Conservation (phyloP, 2,113 vertebrate genomes). For the Tyto alba region DNA sequence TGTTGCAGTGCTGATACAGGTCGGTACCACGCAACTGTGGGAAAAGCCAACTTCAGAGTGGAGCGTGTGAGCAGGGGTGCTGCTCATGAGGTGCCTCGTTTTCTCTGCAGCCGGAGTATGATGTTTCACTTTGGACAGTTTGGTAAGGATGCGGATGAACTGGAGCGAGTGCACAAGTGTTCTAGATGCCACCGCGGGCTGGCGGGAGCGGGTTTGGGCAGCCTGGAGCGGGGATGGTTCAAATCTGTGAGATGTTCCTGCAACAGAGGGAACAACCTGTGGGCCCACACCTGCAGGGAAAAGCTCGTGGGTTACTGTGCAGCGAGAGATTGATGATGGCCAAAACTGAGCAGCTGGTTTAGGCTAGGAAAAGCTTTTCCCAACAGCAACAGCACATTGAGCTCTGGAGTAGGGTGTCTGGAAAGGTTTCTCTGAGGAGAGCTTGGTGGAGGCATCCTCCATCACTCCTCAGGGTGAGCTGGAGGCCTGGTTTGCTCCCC, state of each 20-base stretch:
- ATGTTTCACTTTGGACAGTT: accelerated
- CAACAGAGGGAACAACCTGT: accelerated
- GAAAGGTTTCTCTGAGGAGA: neutral
- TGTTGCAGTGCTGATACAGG: accelerated
- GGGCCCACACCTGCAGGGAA: neutral
- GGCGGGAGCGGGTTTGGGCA: neutral
- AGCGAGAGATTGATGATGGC: accelerated
- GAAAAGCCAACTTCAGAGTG: neutral
- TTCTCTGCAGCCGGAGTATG: neutral
- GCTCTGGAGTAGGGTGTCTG: accelerated
- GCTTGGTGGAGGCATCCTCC: neutral
- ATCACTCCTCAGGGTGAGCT: accelerated
- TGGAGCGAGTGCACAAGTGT: accelerated
- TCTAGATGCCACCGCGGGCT: accelerated
- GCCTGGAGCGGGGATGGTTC: neutral
- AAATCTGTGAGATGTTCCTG: accelerated
- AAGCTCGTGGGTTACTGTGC: neutral
- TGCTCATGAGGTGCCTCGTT: accelerated
- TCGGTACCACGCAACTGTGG: accelerated
- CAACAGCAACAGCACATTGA: accelerated
- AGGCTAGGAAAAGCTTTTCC: neutral
- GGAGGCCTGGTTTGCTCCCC: neutral
- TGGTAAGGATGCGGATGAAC: neutral
- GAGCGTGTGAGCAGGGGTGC: accelerated
- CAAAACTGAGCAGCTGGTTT: accelerated